Conservation (phyloP, 2,888 invertebrate species). For the Marronus borbonicus region DNA sequence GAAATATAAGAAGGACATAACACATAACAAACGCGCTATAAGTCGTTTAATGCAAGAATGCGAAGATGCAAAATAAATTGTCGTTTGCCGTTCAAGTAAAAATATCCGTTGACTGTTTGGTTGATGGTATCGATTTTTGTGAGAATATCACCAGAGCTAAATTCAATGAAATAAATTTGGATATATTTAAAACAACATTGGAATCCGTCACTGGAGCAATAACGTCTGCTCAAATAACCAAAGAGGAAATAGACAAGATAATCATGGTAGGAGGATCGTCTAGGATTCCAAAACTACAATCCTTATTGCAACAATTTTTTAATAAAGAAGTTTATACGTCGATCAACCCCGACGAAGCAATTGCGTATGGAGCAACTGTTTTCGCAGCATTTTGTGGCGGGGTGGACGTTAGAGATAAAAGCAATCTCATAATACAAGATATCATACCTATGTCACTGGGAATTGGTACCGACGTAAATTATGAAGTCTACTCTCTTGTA, state of each 20-base stretch:
- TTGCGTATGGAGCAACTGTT: slow-evolving; percentile 61
- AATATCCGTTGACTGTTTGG: slow-evolving; percentile 45
- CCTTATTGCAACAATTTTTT: slow-evolving; percentile 56
- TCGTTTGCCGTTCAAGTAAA: slow-evolving; percentile 47
- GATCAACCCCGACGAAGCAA: slow-evolving; percentile 61
- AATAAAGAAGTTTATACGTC: slow-evolving; percentile 55
- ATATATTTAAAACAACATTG: slow-evolving; percentile 56
- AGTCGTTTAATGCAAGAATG: slow-evolving; percentile 55
- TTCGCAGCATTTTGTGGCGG: slow-evolving; percentile 56
- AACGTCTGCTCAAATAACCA: slow-evolving; percentile 51
- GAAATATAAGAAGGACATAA: slow-evolving; percentile 53
- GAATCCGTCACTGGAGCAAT: slow-evolving; percentile 56
- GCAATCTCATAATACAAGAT: slow-evolving; percentile 54
- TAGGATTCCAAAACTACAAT: slow-evolving; percentile 59
- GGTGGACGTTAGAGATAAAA: slow-evolving; percentile 50
- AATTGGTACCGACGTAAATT: background rate
- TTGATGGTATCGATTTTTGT: slow-evolving; percentile 7
- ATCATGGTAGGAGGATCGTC: slow-evolving; percentile 61
- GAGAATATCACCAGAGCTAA: slow-evolving; percentile 53
- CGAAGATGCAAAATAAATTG: slow-evolving; percentile 55
- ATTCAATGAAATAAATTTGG: slow-evolving; percentile 57
- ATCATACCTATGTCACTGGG: slow-evolving; percentile 58
- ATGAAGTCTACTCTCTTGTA: background rate
- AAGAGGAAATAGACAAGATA: slow-evolving; percentile 58
- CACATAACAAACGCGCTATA: slow-evolving; percentile 45